Conservation (phyloP, 2,797 vertebrate species). For the Iguana delicatissima region DNA sequence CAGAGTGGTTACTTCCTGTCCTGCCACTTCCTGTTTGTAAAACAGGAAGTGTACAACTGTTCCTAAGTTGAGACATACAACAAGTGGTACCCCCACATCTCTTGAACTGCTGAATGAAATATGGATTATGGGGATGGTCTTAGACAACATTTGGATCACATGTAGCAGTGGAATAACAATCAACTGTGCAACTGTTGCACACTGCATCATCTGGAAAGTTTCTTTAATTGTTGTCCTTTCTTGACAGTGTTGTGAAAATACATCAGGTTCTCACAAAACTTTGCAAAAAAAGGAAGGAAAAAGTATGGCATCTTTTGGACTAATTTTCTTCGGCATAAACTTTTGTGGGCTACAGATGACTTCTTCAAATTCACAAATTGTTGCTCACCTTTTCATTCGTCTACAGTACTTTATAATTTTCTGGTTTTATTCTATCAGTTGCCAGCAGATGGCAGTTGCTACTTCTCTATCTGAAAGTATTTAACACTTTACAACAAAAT, state of each 20-base stretch:
- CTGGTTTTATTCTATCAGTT: slow-evolving; percentile 43
- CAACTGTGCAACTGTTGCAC: not conserved
- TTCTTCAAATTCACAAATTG: too few species aligned
- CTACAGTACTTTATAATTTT: not conserved
- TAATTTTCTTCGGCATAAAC: too few species aligned
- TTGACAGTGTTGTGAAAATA: not conserved
- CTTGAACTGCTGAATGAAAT: not conserved
- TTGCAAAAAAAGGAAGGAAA: too few species aligned
- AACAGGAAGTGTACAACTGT: too few species aligned
- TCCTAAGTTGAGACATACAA: too few species aligned
- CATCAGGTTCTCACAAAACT: not conserved
- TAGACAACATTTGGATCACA: not conserved
- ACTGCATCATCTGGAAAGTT: not conserved
- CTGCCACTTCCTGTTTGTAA: too few species aligned
- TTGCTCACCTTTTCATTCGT: too few species aligned
- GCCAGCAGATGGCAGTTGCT: slow-evolving; percentile 65
- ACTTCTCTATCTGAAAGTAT: slow-evolving; percentile 9
- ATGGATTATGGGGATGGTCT: not conserved
- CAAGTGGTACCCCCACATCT: too few species aligned
- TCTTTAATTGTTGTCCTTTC: not conserved
- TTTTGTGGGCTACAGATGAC: too few species aligned
- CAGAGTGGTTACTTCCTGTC: too few species aligned
- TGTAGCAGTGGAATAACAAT: not conserved
- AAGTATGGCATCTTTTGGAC: too few species aligned
- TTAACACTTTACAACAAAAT: not conserved